These are phyloP conservation scores for Hormaphis cornu DNA, from an alignment of 1,140 invertebrate species.

Conservation along the genomic window DNA sequence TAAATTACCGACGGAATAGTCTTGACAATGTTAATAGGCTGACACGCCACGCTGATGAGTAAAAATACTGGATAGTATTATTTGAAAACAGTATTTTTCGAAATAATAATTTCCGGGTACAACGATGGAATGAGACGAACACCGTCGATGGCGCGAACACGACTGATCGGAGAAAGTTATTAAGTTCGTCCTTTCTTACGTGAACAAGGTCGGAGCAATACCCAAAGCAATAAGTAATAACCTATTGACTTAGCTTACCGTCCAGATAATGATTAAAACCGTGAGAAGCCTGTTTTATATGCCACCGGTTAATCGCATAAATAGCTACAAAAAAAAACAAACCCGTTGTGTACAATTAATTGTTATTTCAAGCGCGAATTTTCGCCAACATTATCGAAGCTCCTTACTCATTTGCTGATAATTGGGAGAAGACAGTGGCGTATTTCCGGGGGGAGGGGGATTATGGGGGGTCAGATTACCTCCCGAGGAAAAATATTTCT, in stretches of 20 bases:
- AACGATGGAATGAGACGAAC: background rate
- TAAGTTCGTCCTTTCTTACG: conserved; percentile 29
- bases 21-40: background rate
- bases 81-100: background rate
- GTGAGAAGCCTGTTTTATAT: conserved; percentile 4
- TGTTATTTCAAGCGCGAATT: too few relatives aligned
- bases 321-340: background rate
- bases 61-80: background rate
- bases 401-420: too few relatives aligned
- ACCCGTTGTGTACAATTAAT: too few relatives aligned
- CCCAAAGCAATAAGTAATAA: conserved; percentile 21
- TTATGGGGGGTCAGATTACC: too few relatives aligned
- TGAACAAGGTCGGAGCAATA: conserved; percentile 19
- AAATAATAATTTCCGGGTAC: background rate
- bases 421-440: too few relatives aligned
- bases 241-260: conserved; percentile 28
- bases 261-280: conserved; percentile 9
- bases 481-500: too few relatives aligned
- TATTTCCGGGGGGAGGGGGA: too few relatives aligned
- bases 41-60: background rate
- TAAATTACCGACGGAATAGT: background rate
- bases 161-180: conserved; percentile 26
- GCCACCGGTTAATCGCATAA: conserved; percentile 18
- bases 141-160: conserved; percentile 4
- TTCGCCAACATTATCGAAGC: too few relatives aligned